Base-by-base conservation (phyloP, 2,797 vertebrate genomes). In the Clarias pachynema region DNA sequence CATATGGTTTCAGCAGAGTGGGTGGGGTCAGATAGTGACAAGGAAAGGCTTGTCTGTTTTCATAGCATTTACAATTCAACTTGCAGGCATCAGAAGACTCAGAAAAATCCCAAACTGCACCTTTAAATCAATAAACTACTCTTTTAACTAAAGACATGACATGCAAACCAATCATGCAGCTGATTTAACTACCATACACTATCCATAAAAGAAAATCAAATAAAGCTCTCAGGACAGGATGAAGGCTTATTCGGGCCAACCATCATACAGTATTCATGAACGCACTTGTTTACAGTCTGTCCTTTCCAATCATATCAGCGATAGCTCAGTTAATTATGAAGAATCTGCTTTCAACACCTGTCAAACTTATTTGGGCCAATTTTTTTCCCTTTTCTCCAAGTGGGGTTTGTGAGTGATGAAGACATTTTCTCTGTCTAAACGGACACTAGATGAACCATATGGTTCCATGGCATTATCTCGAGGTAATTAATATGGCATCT, bases 401-500 rank as follows among this genome's bases (percentile, higher is more conserved):
- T 84, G 86, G 85, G 79, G 90, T 90, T 91, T 78, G 87, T 87
- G 81, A 16, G 89, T 90, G 89, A 94, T 95, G 93, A 94, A 95
- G 94, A 94, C 92, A 90, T 94, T 90, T 92, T 95, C 92, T 93
- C 93, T 93, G 94, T 94, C 93, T 95, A 93, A 95, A 95, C 92
- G 94, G 94, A 93, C 95, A 93, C 94, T 95, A 94, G 94, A 94
- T 94, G 92, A 91, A 93, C 94, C 94, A 95, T 95, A 95, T 95
- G 94, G 94, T 91, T 91, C 90, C 85, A 91, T 94, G 94, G 94
- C 95, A 95, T 95, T 95, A 95, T 95, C 94, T 94, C 92, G 92
- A 94, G 93, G 93, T 95, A 95, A 95, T 95, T 95, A 95, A 95
- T 95, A 95, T 94, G 93, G 94, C 94, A 95, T 94, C 94, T 94